These are phyloP conservation scores for Phaenicophaeus curvirostris DNA, from an alignment of 2,797 vertebrate species.

Conservation along the genomic window DNA sequence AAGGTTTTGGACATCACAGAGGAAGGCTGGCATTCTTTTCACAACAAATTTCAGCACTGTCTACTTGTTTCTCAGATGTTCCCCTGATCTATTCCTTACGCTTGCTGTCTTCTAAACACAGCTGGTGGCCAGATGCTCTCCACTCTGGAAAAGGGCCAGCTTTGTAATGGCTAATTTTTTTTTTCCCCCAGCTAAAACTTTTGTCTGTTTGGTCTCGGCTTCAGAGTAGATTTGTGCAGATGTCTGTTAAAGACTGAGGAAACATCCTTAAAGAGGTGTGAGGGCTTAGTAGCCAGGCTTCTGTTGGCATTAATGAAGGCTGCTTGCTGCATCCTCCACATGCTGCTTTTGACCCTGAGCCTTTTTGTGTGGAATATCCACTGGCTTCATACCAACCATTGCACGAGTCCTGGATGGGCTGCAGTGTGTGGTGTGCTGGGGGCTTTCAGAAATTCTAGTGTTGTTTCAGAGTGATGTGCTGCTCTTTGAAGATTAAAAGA, in stretches of 20 bases:
- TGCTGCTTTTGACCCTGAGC: neutral
- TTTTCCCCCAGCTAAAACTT: neutral
- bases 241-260: constrained; percentile 38
- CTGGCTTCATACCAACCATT: neutral
- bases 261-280: constrained; percentile 25
- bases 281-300: constrained; percentile 18
- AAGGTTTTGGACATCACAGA: constrained; percentile 25
- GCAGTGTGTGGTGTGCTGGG: neutral
- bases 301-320: neutral
- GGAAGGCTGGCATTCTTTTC: constrained; percentile 16
- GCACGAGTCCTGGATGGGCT: neutral
- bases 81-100: neutral
- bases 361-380: neutral
- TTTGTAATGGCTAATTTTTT: neutral
- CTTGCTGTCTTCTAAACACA: constrained; percentile 27
- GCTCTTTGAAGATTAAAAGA: neutral
- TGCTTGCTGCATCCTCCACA: neutral
- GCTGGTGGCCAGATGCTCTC: constrained; percentile 51
- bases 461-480: neutral
- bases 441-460: neutral
- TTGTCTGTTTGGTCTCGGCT: neutral
- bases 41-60: neutral
- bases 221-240: neutral
- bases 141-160: neutral
- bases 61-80: neutral